Conservation (phyloP, 2,113 vertebrate genomes). For the Erythrocercus mccallii region DNA sequence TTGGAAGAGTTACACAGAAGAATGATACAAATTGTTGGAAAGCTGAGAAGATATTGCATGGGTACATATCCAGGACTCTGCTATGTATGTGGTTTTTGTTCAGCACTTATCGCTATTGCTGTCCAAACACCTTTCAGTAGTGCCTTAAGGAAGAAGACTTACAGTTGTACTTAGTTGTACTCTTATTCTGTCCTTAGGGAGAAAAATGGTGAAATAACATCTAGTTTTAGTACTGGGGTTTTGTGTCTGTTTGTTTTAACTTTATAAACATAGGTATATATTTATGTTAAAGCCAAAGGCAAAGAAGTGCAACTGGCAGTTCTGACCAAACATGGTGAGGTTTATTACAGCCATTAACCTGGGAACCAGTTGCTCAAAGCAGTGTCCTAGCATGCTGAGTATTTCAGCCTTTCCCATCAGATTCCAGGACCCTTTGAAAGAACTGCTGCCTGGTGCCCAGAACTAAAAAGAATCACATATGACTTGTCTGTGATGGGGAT, state of each 20-base stretch:
- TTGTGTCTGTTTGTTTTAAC: constrained; percentile 20
- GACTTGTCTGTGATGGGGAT: not conserved
- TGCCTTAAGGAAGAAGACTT: not conserved
- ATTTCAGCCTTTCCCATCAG: not conserved
- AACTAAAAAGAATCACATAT: not conserved
- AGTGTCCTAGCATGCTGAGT: rapidly evolving
- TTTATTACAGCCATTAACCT: not conserved
- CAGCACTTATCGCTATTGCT: not conserved
- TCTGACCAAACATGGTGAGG: constrained; percentile 39
- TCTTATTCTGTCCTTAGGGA: not conserved
- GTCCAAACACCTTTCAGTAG: not conserved
- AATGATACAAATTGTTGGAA: not conserved
- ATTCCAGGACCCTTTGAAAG: not conserved
- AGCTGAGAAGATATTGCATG: not conserved
- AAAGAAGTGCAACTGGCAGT: not conserved
- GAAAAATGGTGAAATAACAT: not conserved
- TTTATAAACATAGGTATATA: not conserved
- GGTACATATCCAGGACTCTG: not conserved
- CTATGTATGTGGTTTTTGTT: not conserved
- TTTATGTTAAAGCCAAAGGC: constrained; percentile 25
- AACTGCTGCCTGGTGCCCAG: not conserved
- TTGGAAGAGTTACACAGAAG: not conserved
- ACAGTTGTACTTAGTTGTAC: not conserved
- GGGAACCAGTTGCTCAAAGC: not conserved
- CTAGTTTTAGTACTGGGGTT: not conserved